Evolutionary conservation across 2,797 vertebrate genomes (phyloP), one percentile per base, ranked within the genome.

Genomic region (Chelonia mydas): DNA sequence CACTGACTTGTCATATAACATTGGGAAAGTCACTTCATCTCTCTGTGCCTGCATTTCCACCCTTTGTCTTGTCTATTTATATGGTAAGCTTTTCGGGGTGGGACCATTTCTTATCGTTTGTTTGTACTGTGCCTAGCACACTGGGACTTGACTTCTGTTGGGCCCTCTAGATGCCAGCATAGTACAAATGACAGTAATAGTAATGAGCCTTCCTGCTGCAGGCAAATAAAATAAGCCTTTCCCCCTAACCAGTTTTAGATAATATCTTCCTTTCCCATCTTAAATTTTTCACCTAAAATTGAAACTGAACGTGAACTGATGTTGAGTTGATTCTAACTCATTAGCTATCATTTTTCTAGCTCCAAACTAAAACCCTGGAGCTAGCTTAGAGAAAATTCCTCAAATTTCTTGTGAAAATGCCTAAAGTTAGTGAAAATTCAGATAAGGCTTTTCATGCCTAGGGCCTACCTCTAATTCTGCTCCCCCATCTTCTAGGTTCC

Each of bases 131-230:
- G 23, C 23, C 54, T 61, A 27, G 25, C 27, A 28, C 55, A 57
- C 11, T 57, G 25, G 27, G 11, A 28, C 54, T 23, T 12, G 11
- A 57, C 13, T 1, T 0, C 4, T 88, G 76, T 21, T 0, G 2
- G 33, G 5, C 54, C 74, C 11, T 3, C 11, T 37, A 15, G 27
- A 3, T 3, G 47, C 41, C 31, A 68, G 19, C n/a, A 5, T 33
- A 47, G 90, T 4, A 16, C 84, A 86, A 84, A 57, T 72, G 3
- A 50, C 50, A 50, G n/a, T 1, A 79, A 31, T 1, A 81, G 16
- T 45, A 78, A 41, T 45, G 80, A 80, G 74, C 11, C 77, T 55
- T 10, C 28, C 27, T 68, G 41, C 50, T 57, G 77, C 59, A 33
- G 77, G 19, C 61, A 78, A 77, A 74, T 23, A 13, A 88, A 84